A percentile compares a stretch with the other conserved stretches of the same genome.
phyloP scores from a whole-genome alignment of 2,797 vertebrate species.

The Myotis findleyi region DNA sequence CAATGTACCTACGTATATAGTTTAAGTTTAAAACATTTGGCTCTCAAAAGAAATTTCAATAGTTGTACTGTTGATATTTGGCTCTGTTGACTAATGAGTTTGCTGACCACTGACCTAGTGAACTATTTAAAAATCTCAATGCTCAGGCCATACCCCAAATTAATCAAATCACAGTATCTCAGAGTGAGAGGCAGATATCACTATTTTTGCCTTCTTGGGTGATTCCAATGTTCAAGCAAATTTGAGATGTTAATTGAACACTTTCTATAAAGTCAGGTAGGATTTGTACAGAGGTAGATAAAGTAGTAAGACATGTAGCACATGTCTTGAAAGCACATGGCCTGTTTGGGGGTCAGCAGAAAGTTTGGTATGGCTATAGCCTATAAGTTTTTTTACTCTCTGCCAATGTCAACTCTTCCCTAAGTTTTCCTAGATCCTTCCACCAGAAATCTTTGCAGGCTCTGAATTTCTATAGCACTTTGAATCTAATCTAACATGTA shows the following conservation, averaged over 20 bases:
- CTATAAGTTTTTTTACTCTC: background rate
- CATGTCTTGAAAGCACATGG: background rate
- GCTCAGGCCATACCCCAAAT: background rate
- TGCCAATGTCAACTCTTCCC: background rate
- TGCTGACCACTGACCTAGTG: no score
- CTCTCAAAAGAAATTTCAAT: no score
- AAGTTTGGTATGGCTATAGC: background rate
- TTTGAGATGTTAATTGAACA: background rate
- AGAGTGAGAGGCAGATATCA: background rate
- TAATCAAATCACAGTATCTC: constrained; percentile 15
- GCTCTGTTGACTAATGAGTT: no score
- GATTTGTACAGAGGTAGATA: background rate
- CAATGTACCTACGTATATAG: no score
- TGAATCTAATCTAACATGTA: background rate
- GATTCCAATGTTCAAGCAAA: background rate
- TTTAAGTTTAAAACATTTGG: no score
- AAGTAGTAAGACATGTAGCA: background rate
- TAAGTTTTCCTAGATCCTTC: background rate
- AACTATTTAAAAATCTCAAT: background rate
- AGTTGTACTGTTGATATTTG: no score
- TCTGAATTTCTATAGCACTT: background rate
- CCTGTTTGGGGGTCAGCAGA: background rate
- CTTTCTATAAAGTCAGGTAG: background rate
- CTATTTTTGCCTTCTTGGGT: background rate
- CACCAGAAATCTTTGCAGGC: background rate